Base-by-base conservation (phyloP, 2,888 invertebrate species). In the Caenorhabditis sp. region DNA sequence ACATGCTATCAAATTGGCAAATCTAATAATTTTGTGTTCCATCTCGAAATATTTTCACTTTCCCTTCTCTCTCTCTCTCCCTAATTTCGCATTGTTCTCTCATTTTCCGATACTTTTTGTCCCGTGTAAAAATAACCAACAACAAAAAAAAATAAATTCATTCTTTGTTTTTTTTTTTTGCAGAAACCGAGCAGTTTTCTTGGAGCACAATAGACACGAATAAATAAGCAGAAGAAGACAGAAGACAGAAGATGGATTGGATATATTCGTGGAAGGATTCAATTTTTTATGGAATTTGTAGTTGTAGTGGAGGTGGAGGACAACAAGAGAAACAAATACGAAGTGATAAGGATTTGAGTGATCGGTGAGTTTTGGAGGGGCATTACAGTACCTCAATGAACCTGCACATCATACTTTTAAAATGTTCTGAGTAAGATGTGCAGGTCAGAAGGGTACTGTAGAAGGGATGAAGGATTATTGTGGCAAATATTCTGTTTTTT, bases 191-290 rank as follows among this genome's bases (percentile, higher is more conserved):
- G 14, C 43, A 43, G 43, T 43, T 17, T 43, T 43, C 14, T 17
- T 17, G 43, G 17, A 43, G 43, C 7, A 43, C 43, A 43, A 43
- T 14, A 43, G 17, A 14, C 12, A 43, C 12, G 43, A 43, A 43
- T 62, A 36, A 23, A 26, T 25, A 52, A 23, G 59, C 7, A 56
- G 56, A 53, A 53, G 53, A 53, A 53, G 53, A 21, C 8, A 21
- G 12, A 56, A 25, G 26, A 17, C 14, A 26, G 25, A 59, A 14
- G 49, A 87, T 87, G 87, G 86, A 86, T 67, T 87, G 84, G 81
- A 78, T 87, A 59, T 87, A 84, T 84, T 84, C 84, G 53, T 87
- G 85, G 84, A 82, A 83, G 70, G 86, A 87, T 69, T 82, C 76
- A 36, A 75, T 87, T 23, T 87, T 87, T 70, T 85, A 87, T 68